Base-by-base conservation (phyloP, 2,888 invertebrate species). In the Syrista parreyssii region DNA sequence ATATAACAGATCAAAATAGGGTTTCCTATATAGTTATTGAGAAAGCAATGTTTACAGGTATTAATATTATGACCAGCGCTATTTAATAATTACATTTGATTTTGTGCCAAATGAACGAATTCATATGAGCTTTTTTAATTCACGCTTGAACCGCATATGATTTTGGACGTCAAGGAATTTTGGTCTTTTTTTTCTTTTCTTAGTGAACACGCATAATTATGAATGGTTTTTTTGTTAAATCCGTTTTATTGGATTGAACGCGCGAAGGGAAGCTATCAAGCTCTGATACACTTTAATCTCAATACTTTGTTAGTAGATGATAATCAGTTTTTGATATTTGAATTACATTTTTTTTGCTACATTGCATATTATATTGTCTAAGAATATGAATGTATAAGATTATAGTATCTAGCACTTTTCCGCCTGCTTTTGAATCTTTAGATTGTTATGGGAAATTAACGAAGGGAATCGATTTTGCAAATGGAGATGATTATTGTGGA, bases 351-450 rank as follows among this genome's bases (percentile, higher is more conserved):
- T 36, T 23, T 55, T 55, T 55, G 55, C 23, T 55, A 55, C 55
- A 23, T 55, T 55, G 55, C 23, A 55, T 55, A 55, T 15, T 40
- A 6, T 40, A 40, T 40, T 40, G 40, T 40, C 23, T 55, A 23
- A 55, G 55, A 23, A 23, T 55, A 55, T 23, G 55, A 55, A 23
- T 55, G 55, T 55, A 23, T 55, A 55, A 55, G 55, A 23, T 9
- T 55, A 55, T 55, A 55, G 55, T 55, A 80, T 84, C 80, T 80
- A 75, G 79, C 83, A 83, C 81, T 81, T 84, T 86, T 80, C 80
- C 79, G 33, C 74, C 55, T 34, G 79, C 78, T 79, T 80, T 80
- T 78, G 79, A 80, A 80, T 82, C 80, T 79, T 80, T 79, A 73
- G 73, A 79, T 78, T 68, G 69, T 77, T 81, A 76, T 71, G 34